Percentiles rank a stretch among this genome's conserved stretches.
phyloP scores from a whole-genome alignment of 2,113 vertebrate genomes.

The Isichthys henryi region DNA sequence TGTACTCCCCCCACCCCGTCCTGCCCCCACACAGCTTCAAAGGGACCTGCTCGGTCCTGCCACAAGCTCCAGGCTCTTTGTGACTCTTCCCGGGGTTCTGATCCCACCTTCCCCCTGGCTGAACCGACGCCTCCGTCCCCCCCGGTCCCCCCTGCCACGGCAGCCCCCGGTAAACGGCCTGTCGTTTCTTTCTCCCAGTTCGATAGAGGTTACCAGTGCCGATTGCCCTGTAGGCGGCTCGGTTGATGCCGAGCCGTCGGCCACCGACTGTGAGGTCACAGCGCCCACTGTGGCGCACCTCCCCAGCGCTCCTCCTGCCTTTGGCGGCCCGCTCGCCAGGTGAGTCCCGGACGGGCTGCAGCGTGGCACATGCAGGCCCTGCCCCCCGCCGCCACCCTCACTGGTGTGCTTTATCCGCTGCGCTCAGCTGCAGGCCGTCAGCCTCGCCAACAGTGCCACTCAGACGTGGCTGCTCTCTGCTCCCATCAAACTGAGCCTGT shows the following conservation, averaged over 20 bases:
- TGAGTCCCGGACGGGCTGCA: conserved; percentile 56
- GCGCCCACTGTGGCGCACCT: conserved; percentile 65
- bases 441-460: conserved; percentile 26
- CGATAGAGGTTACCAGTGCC: conserved; percentile 78
- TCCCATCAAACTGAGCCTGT: background rate
- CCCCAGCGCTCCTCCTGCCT: conserved; percentile 69
- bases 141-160: conserved; percentile 14
- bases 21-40: background rate
- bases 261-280: conserved; percentile 77
- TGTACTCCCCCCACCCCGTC: background rate
- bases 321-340: conserved; percentile 72
- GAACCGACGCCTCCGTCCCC: background rate
- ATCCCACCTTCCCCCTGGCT: background rate
- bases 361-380: conserved; percentile 45
- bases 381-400: conserved; percentile 1
- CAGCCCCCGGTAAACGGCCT: conserved; percentile 60
- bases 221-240: conserved; percentile 73
- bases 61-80: background rate
- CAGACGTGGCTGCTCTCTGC: conserved; percentile 9
- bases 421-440: conserved; percentile 38
- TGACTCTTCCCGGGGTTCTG: background rate
- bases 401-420: conserved; percentile 46
- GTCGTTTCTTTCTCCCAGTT: conserved; percentile 80
- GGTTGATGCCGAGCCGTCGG: conserved; percentile 65
- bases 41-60: background rate